Conservation (phyloP, 2,113 vertebrate species). For the Erythrocercus mccallii region DNA sequence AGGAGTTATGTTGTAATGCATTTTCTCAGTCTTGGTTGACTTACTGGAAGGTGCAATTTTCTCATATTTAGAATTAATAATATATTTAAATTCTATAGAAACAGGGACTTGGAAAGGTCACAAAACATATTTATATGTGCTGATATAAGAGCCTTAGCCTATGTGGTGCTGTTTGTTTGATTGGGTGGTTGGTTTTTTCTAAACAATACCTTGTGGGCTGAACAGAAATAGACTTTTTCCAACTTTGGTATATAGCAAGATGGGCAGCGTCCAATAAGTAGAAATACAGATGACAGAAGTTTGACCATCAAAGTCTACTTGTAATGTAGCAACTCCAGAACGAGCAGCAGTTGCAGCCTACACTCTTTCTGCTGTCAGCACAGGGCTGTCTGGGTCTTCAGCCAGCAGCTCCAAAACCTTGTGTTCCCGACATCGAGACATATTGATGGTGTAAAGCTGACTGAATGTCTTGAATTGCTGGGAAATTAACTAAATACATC, state of each 20-base stretch:
- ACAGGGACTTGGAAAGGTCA: background rate
- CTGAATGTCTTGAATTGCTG: background rate
- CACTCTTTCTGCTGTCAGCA: background rate
- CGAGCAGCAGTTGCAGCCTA: background rate
- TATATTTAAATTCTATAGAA: background rate
- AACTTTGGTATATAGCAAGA: too few species aligned
- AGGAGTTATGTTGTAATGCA: background rate
- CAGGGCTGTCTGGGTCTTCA: background rate
- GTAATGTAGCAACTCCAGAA: background rate
- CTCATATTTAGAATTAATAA: background rate
- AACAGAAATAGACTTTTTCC: background rate
- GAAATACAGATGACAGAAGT: background rate
- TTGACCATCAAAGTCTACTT: background rate
- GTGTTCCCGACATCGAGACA: background rate
- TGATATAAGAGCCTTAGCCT: background rate
- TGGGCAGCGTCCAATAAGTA: background rate
- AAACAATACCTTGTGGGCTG: background rate
- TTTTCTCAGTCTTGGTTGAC: background rate
- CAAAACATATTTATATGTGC: background rate
- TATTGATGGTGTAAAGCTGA: background rate
- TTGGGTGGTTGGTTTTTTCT: background rate
- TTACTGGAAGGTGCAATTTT: background rate
- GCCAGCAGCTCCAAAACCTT: background rate
- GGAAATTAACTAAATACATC: background rate
- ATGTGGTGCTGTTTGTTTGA: background rate